Conservation (phyloP, 2,888 invertebrate species). For the Parasteatoda lunata region DNA sequence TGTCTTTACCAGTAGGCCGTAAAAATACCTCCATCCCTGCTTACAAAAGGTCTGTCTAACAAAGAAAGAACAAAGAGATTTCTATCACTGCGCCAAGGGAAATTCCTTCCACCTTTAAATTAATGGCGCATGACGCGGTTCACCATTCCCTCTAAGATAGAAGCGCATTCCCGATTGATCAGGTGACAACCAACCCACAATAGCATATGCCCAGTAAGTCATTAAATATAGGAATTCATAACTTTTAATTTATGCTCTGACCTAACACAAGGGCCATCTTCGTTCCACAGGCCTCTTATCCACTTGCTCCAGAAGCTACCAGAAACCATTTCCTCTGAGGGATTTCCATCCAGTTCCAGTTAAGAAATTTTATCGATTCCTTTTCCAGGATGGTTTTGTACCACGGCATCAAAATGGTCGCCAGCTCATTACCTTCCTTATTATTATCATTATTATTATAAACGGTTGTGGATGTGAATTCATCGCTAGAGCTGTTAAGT, state of each 20-base stretch:
- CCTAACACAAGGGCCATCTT: background rate
- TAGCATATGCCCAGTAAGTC: background rate
- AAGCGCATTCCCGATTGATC: background rate
- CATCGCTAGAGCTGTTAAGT: background rate
- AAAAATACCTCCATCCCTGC: too few relatives aligned
- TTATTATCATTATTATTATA: conserved; percentile 19
- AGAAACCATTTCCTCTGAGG: background rate
- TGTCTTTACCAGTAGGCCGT: too few relatives aligned
- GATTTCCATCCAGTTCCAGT: background rate
- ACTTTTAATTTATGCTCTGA: conserved; percentile 26
- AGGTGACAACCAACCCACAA: background rate
- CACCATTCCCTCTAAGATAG: background rate
- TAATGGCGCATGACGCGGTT: background rate
- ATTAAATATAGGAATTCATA: conserved; percentile 9
- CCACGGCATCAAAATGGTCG: background rate
- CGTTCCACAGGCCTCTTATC: conserved; percentile 8
- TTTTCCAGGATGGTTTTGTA: background rate
- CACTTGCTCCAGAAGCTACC: background rate
- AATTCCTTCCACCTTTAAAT: background rate
- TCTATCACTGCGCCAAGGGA: background rate
- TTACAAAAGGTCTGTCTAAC: background rate
- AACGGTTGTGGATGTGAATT: background rate
- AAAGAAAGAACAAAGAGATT: conserved; percentile 1
- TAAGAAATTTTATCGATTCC: conserved; percentile 19
- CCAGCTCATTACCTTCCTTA: conserved; percentile 1